Percentiles rank a stretch among this genome's conserved stretches.
Evolutionary conservation across 2,888 invertebrate genomes (phyloP).

Genomic region (Uloborus plumipes): DNA sequence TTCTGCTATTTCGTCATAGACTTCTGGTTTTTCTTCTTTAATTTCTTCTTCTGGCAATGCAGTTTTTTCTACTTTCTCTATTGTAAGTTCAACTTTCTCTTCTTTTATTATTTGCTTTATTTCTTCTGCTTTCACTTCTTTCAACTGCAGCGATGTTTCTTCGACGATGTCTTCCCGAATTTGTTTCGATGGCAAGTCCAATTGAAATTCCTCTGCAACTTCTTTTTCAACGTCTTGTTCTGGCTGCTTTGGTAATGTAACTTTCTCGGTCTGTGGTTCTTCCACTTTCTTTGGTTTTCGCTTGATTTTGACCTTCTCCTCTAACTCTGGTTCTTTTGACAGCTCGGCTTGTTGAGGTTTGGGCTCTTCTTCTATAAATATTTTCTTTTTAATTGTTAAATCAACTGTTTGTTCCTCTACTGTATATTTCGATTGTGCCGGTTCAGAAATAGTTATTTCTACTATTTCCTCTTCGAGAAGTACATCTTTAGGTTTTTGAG

Average conservation of each 20-base stretch:
- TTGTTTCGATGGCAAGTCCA: constrained; percentile 4
- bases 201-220: constrained; percentile 19
- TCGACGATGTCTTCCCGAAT: background rate
- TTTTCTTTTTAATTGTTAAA: constrained; percentile 61
- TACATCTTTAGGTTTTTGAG: constrained; percentile 25
- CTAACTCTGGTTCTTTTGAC: constrained; percentile 18
- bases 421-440: constrained; percentile 37
- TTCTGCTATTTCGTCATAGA: constrained; percentile 13
- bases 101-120: constrained; percentile 3
- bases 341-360: constrained; percentile 25
- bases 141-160: constrained; percentile 45
- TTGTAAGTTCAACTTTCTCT: constrained; percentile 13
- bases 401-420: constrained; percentile 60
- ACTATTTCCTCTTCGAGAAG: constrained; percentile 25
- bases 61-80: constrained; percentile 31
- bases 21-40: constrained; percentile 24
- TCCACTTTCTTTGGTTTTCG: constrained; percentile 74
- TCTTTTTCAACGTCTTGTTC: background rate
- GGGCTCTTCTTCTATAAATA: constrained; percentile 15
- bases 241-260: constrained; percentile 44
- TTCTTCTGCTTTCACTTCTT: constrained; percentile 29
- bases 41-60: constrained; percentile 12
- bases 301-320: constrained; percentile 74
- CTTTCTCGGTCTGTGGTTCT: constrained; percentile 57
- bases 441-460: constrained; percentile 29